Percentiles rank a stretch among this genome's conserved stretches.
Evolutionary conservation across 1,140 invertebrate species (phyloP).

Genomic region (Caerostris extrusa): DNA sequence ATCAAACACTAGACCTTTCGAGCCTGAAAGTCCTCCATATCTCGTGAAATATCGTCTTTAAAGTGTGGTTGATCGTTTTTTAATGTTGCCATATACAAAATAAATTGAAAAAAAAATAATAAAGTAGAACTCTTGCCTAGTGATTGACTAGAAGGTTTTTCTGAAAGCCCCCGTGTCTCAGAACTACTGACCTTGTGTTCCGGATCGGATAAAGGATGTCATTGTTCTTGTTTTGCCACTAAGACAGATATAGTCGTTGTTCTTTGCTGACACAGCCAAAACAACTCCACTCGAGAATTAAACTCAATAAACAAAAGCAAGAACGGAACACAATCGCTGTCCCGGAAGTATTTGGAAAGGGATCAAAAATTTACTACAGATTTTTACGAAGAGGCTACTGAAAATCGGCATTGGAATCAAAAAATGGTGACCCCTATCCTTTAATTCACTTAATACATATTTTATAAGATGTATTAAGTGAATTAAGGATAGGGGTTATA

Average conservation of each 20-base stretch:
- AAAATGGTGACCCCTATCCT: neutral
- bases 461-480: too few relatives aligned
- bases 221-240: conserved; percentile 46
- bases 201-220: conserved; percentile 32
- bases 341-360: conserved; percentile 44
- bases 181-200: conserved; percentile 65
- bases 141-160: conserved; percentile 1
- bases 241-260: conserved; percentile 68
- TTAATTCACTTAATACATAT: too few relatives aligned
- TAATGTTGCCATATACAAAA: neutral
- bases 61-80: neutral
- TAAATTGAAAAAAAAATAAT: neutral
- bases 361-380: conserved; percentile 54
- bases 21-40: neutral
- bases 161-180: neutral
- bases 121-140: neutral
- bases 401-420: neutral
- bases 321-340: conserved; percentile 36
- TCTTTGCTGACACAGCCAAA: conserved; percentile 61
- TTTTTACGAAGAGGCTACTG: neutral
- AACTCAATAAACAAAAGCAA: conserved; percentile 44
- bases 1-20: neutral
- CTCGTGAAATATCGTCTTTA: neutral
- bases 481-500: too few relatives aligned
- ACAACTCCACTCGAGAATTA: neutral